Conservation (phyloP, 1,140 invertebrate genomes). For the Planococcus citri region DNA sequence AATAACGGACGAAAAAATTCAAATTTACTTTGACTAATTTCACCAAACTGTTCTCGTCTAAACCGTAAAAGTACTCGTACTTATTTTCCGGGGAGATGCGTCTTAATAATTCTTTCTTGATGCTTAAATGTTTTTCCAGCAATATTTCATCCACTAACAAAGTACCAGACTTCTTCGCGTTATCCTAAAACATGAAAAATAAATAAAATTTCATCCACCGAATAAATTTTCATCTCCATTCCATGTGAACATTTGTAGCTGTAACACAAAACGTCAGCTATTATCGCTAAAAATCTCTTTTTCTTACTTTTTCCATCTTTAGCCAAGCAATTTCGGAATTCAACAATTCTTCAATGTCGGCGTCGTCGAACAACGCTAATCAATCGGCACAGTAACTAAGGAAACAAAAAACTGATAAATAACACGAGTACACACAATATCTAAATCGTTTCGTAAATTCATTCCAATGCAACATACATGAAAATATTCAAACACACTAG, state of each 20-base stretch:
- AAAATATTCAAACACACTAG: conserved; percentile 69
- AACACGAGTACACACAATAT: no score
- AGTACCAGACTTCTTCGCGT: conserved; percentile 48
- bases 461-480: conserved; percentile 33
- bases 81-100: conserved; percentile 75
- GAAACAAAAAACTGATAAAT: not conserved
- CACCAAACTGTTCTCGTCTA: conserved; percentile 47
- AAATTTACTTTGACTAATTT: conserved; percentile 54
- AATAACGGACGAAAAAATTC: no score
- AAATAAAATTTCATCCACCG: no score
- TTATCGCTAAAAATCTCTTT: no score
- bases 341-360: conserved; percentile 54
- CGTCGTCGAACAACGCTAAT: not conserved
- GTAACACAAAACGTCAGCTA: no score
- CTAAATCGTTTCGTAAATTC: no score
- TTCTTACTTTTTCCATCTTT: conserved; percentile 50
- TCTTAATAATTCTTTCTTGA: conserved; percentile 76
- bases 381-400: conserved; percentile 9
- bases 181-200: no score
- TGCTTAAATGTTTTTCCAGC: conserved; percentile 80
- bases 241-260: no score
- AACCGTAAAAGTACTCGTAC: conserved; percentile 69
- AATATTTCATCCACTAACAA: conserved; percentile 60
- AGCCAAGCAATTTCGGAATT: conserved; percentile 71
- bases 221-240: no score